A percentile compares a stretch with the other conserved stretches of the same genome.
Conservation (phyloP, 2,888 invertebrate genomes). For the Lordiphosa andalusiaca region DNA sequence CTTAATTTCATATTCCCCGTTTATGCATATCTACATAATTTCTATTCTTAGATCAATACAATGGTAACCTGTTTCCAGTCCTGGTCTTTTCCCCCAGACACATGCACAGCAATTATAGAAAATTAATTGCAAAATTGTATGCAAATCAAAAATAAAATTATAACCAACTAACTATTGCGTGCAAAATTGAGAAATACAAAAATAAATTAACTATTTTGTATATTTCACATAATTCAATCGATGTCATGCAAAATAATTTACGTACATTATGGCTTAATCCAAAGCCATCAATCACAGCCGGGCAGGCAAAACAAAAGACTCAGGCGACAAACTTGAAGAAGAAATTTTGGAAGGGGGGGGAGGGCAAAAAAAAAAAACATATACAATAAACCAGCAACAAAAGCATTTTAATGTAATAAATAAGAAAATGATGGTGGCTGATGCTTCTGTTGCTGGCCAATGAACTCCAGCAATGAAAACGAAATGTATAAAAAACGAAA, state of each 20-base stretch:
- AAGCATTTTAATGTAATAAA: slow-evolving; percentile 53
- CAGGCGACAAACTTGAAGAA: slow-evolving; percentile 46
- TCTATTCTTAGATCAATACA: background rate
- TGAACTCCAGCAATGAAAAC: slow-evolving; percentile 79
- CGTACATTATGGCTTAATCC: slow-evolving; percentile 50
- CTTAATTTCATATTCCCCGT: background rate
- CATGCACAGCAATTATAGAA: slow-evolving; percentile 31
- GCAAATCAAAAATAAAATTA: slow-evolving; percentile 26
- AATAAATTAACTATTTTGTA: slow-evolving; percentile 31
- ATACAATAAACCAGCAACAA: slow-evolving; percentile 1
- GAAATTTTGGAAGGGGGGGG: slow-evolving; percentile 16
- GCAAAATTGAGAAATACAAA: slow-evolving; percentile 1
- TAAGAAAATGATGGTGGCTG: slow-evolving; percentile 36
- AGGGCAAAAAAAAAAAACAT: slow-evolving; percentile 25
- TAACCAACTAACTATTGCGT: slow-evolving; percentile 19
- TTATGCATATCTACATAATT: background rate
- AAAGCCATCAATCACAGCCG: slow-evolving; percentile 56
- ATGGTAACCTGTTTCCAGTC: slow-evolving; percentile 1
- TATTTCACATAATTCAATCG: slow-evolving; percentile 13
- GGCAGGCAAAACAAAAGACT: slow-evolving; percentile 55
- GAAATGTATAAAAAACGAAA: slow-evolving; percentile 74
- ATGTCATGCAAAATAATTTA: slow-evolving; percentile 67
- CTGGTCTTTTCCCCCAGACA: slow-evolving; percentile 2
- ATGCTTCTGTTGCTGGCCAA: slow-evolving; percentile 56
- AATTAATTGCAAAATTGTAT: slow-evolving; percentile 26